These are phyloP conservation scores for Parazoanthus darwini DNA, from an alignment of 92 coral and sea anemone species.

Conservation along the genomic window DNA sequence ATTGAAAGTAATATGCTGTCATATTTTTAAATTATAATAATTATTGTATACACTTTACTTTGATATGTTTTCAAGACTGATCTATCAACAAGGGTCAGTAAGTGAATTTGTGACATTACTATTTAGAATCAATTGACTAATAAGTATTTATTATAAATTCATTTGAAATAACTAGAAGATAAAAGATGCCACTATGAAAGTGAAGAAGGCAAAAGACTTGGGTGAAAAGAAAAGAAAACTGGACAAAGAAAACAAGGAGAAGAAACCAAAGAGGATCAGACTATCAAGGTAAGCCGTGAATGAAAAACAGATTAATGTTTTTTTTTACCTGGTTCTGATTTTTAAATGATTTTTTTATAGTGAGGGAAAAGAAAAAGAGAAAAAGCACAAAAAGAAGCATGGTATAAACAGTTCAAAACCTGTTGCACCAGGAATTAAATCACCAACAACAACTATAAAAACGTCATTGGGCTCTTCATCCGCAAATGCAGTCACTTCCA, in stretches of 20 bases:
- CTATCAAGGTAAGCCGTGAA: conserved; percentile 42
- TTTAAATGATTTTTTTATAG: conserved; percentile 43
- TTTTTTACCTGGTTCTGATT: too few relatives aligned
- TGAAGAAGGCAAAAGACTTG: conserved; percentile 79
- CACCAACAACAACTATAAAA: conserved; percentile 40
- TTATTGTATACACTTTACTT: too few relatives aligned
- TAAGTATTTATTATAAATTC: too few relatives aligned
- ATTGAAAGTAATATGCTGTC: too few relatives aligned
- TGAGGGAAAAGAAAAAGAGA: conserved; percentile 79
- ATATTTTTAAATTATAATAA: too few relatives aligned
- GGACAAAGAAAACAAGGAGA: conserved; percentile 65
- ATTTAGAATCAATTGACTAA: background rate
- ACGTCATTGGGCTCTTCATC: conserved; percentile 26
- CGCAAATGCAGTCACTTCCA: conserved; percentile 32
- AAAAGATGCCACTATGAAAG: conserved; percentile 73
- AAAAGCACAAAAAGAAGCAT: conserved; percentile 77
- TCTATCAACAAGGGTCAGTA: background rate
- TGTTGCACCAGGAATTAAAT: background rate
- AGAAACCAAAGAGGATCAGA: conserved; percentile 63
- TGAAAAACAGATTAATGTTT: background rate
- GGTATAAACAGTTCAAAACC: conserved; percentile 36
- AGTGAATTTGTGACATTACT: background rate
- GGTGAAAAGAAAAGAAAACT: conserved; percentile 80
- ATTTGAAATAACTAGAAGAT: conserved; percentile 38
- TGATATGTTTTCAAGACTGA: too few relatives aligned